Evolutionary conservation across 92 coral and sea anemone species (phyloP), one percentile per base, ranked within the genome.

Genomic region (Metridium senile): DNA sequence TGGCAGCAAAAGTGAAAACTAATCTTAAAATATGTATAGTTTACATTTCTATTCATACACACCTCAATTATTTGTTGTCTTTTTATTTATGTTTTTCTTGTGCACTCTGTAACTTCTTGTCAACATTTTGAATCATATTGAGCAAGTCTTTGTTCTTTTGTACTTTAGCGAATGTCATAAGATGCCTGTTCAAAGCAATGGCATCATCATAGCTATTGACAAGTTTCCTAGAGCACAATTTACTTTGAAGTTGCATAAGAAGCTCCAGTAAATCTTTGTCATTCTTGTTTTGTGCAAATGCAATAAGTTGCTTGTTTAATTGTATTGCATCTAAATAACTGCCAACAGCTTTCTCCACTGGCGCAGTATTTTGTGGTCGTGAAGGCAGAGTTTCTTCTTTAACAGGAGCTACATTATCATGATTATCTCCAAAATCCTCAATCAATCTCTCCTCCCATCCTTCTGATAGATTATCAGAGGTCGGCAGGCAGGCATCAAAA

Each of bases 361-460:
- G 49, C 29, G 76, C 29, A 72, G 11, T 29, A 52, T 26, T 61
- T 22, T 22, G 33, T 61, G 33, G 66, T 9, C 9, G 66, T 16
- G 45, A 10, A 11, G 69, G 45, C 23, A 4, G 20, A 1, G 66
- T 26, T 26, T 59, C 66, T 22, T 22, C 22, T 26, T 59, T 59
- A 59, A 26, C 3, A 22, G 66, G 66, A 28, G 45, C 4, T 26
- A 25, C 29, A 31, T 63, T 39, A 29, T 63, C 64, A n/a, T 77
- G 71, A 54, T 77, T 77, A 16, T 77, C 74, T 46, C 82, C 58
- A 46, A 65, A 77, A 23, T 77, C 82, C 26, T 77, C 82, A 11
- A 77, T 58, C 39, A 77, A 26, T 20, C 82, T 65, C 6, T 77
- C 82, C 18, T 77, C 82, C 82, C 82, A 77, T 13, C 82, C 82